Evolutionary conservation across 2,113 vertebrate species (phyloP).

Genomic region (Myotis brandtii): DNA sequence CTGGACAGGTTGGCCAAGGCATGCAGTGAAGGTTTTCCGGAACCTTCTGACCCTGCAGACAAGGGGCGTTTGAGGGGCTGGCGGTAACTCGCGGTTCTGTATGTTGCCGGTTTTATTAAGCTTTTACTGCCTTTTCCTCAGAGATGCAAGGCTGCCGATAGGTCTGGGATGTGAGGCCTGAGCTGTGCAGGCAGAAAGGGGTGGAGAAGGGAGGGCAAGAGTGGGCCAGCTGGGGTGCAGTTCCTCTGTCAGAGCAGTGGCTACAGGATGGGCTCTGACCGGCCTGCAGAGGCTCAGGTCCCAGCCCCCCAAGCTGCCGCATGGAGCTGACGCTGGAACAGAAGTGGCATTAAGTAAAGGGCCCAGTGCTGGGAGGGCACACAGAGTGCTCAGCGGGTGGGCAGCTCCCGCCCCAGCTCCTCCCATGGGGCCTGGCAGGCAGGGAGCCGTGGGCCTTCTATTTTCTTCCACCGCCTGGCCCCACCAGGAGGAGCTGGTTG

Average conservation of each 20-base stretch:
- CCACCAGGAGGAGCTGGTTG: neutral
- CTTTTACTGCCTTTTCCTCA: constrained; percentile 52
- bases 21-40: neutral
- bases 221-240: neutral
- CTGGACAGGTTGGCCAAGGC: neutral
- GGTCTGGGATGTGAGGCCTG: neutral
- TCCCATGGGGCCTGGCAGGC: neutral
- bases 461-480: neutral
- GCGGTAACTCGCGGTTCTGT: neutral
- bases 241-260: neutral
- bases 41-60: neutral
- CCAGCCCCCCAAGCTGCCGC: neutral
- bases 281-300: neutral
- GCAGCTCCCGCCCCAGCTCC: neutral
- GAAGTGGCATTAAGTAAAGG: neutral
- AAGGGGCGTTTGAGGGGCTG: neutral
- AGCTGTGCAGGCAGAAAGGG: neutral
- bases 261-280: neutral
- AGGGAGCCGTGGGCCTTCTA: neutral
- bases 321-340: neutral
- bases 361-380: neutral
- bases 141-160: neutral
- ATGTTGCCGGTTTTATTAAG: constrained; percentile 44
- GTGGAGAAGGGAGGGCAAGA: neutral
- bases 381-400: neutral